Evolutionary conservation across 2,888 invertebrate genomes (phyloP), one percentile per base, ranked within the genome.

Genomic region (Electrophaes corylata): DNA sequence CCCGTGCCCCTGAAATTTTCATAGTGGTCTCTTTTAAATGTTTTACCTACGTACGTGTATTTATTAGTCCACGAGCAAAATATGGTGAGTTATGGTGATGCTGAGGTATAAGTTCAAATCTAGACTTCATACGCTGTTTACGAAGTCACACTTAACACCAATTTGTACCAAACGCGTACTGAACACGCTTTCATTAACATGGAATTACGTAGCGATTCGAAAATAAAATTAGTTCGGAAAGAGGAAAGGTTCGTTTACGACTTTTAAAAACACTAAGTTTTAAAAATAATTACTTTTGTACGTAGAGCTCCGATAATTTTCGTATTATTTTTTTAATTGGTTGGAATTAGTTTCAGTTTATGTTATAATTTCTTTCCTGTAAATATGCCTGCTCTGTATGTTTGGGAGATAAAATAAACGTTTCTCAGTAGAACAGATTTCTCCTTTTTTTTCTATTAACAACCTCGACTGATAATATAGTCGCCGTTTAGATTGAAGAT

Each of bases 121-220:
- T 0, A 19, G 12, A 6, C 19, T 29, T 29, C 4, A 6, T 5
- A 26, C 46, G 52, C 44, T 29, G 18, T 8, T 18, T 11, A 37
- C 26, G 14, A 19, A 33, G 40, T 19, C 53, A 16, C 12, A 46
- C 23, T n/a, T n/a, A 23, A 23, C 40, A 47, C 2, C 29, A 46
- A 16, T 46, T 39, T 33, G 6, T 33, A 43, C 47, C 39, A 31
- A 52, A 44, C 20, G 44, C 48, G 47, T 58, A 53, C 48, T 44
- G 44, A 52, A 43, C 48, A 44, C 18, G 48, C 18, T 39, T 58
- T 58, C 57, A 47, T 57, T 56, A 56, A 29, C 44, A 56, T 49
- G 20, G 49, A 56, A 45, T 45, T 57, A 39, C 44, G 44, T 45
- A 19, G 43, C 39, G 33, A 43, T 37, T 20, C 31, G 23, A 44